Conservation (phyloP, 2,888 invertebrate genomes). For the Crepidodera aurea region DNA sequence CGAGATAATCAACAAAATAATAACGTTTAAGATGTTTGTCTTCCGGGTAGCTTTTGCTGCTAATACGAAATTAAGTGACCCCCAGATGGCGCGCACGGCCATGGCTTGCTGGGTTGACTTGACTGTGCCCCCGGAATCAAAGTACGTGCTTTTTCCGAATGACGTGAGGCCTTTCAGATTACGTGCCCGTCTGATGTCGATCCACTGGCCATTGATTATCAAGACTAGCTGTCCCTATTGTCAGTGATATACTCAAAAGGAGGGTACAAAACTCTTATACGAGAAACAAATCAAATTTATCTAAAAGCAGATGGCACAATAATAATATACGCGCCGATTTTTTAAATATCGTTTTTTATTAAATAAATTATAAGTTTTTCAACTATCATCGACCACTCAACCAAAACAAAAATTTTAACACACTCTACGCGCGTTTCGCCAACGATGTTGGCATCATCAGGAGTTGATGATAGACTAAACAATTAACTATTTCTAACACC, state of each 20-base stretch:
- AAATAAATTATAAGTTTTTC: no score
- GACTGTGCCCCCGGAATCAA: conserved; percentile 23
- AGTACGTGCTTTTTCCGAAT: conserved; percentile 36
- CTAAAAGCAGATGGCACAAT: no score
- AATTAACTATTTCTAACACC: no score
- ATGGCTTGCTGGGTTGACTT: conserved; percentile 5
- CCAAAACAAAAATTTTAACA: no score
- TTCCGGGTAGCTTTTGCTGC: conserved; percentile 27
- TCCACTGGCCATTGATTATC: conserved; percentile 40
- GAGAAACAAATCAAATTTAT: no score
- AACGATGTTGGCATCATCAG: no score
- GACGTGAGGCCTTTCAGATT: conserved; percentile 39
- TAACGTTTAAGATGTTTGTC: conserved; percentile 17
- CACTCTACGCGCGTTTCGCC: no score
- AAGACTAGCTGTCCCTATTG: not conserved
- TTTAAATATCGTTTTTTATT: no score
- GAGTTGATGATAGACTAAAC: no score
- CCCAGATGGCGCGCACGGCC: conserved; percentile 39
- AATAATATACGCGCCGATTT: no score
- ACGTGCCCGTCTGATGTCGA: conserved; percentile 37
- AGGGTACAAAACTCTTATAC: no score
- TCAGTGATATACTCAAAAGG: not conserved
- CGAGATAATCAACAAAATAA: conserved; percentile 6
- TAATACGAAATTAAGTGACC: conserved; percentile 47
- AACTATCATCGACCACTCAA: no score